These are phyloP conservation scores for Eudorcas thomsonii DNA, from an alignment of 2,113 vertebrate genomes.

Conservation along the genomic window DNA sequence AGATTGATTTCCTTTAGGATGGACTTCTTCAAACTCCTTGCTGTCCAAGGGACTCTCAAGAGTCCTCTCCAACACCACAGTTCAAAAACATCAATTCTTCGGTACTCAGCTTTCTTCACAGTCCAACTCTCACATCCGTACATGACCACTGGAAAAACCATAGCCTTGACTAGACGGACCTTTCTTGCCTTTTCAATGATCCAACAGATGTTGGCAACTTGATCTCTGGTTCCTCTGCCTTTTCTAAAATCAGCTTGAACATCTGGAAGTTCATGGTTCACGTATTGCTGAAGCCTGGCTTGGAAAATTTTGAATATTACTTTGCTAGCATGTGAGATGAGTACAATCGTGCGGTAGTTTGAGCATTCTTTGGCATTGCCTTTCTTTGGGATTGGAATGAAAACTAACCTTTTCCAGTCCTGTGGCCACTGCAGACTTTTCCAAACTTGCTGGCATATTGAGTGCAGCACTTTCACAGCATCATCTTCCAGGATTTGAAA, in stretches of 20 bases:
- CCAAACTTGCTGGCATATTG: not conserved
- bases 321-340: not conserved
- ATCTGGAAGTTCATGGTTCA: not conserved
- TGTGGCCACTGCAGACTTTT: not conserved
- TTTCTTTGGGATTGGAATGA: not conserved
- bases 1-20: not conserved
- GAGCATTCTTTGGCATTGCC: not conserved
- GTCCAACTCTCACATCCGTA: not conserved
- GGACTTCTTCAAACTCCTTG: not conserved
- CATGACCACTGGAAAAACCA: not conserved
- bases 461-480: not conserved
- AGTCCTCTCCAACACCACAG: not conserved
- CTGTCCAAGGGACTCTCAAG: not conserved
- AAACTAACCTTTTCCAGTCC: not conserved
- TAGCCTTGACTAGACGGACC: not conserved
- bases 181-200: not conserved
- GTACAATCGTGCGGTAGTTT: accelerated
- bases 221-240: not conserved
- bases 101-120: not conserved
- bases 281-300: not conserved
- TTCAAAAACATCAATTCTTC: not conserved
- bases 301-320: not conserved
- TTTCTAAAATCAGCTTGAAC: not conserved
- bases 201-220: not conserved
- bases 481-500: not conserved